Percentiles rank a stretch among this genome's conserved stretches.
These are phyloP conservation scores for Tautogolabrus adspersus DNA, from an alignment of 2,113 vertebrate genomes.

Conservation along the genomic window DNA sequence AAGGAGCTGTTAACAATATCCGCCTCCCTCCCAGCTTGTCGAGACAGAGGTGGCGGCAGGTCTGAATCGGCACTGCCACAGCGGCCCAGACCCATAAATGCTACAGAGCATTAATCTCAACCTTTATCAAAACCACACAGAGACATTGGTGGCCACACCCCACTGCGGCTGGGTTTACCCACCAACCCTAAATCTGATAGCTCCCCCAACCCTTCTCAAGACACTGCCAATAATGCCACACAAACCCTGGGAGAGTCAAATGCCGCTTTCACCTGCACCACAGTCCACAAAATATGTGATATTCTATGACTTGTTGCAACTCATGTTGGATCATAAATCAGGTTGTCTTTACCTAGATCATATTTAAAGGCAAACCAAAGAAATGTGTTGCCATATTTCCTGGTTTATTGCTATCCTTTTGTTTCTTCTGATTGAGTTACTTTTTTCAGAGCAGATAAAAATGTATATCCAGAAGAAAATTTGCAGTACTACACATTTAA, in stretches of 20 bases:
- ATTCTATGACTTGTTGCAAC: conserved; percentile 44
- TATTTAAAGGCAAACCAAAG: conserved; percentile 31
- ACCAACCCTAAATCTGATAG: conserved; percentile 86
- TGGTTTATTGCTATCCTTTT: background rate
- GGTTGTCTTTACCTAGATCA: conserved; percentile 11
- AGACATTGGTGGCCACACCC: conserved; percentile 85
- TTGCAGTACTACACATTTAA: background rate
- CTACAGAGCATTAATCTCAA: conserved; percentile 89
- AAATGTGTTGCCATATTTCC: background rate
- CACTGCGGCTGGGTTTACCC: conserved; percentile 77
- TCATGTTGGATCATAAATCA: conserved; percentile 59
- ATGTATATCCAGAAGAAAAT: background rate
- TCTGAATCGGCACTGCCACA: conserved; percentile 87
- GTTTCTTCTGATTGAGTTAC: background rate
- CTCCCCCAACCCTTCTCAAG: conserved; percentile 52
- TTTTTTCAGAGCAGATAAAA: background rate
- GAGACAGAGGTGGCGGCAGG: conserved; percentile 84
- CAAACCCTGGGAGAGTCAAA: conserved; percentile 36
- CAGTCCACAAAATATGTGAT: conserved; percentile 40
- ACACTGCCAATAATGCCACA: conserved; percentile 76
- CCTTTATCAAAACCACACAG: conserved; percentile 88
- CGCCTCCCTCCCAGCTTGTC: conserved; percentile 74
- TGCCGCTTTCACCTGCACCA: conserved; percentile 27
- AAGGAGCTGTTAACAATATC: conserved; percentile 81
- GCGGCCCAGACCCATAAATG: conserved; percentile 86